Evolutionary conservation across 2,797 vertebrate species (phyloP).

Genomic region (Halcyon smyrnensis): DNA sequence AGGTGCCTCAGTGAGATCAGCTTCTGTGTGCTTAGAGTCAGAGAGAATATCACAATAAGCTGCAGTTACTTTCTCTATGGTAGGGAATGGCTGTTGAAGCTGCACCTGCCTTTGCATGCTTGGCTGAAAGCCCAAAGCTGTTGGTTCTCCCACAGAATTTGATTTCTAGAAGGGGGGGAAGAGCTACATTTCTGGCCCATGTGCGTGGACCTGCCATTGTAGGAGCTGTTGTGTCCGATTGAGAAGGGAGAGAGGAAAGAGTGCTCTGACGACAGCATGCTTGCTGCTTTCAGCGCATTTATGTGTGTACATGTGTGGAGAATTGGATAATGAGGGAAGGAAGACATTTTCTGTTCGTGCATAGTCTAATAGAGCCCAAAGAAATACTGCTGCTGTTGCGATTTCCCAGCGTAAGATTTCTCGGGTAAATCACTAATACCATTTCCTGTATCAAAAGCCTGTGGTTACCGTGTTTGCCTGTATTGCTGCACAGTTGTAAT

Average conservation of each 20-base stretch:
- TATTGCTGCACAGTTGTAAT: not conserved
- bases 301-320: accelerated
- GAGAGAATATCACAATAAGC: not conserved
- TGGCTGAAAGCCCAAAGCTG: not conserved
- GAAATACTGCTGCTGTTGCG: not conserved
- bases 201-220: not conserved
- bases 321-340: not conserved
- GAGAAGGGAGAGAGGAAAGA: not conserved
- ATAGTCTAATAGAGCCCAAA: not conserved
- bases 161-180: not conserved
- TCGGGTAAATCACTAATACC: not conserved
- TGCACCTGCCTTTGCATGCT: not conserved
- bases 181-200: not conserved
- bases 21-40: not conserved
- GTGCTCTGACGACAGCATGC: not conserved
- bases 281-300: not conserved
- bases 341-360: not conserved
- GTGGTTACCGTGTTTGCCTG: not conserved
- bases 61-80: not conserved
- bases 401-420: not conserved
- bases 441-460: not conserved
- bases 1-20: not conserved
- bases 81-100: not conserved
- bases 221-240: not conserved
- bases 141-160: not conserved